A percentile compares a stretch with the other conserved stretches of the same genome.
Evolutionary conservation across 2,797 vertebrate genomes (phyloP).

Genomic region (Acrocephalus scirpaceus): DNA sequence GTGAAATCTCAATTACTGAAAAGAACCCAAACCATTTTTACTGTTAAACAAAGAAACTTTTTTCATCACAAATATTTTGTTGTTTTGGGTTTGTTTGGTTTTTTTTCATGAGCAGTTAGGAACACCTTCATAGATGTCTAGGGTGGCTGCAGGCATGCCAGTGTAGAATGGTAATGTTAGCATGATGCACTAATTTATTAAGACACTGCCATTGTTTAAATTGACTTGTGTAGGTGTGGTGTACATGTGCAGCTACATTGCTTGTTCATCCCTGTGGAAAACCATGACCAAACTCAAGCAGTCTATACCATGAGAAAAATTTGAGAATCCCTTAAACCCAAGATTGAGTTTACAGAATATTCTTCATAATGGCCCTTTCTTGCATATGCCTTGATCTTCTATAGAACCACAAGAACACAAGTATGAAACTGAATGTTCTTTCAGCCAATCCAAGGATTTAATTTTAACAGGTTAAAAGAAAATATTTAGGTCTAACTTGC

Average conservation of each 20-base stretch:
- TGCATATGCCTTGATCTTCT: not conserved
- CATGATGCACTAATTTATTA: not conserved
- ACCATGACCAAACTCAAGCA: not conserved
- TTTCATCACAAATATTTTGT: not conserved
- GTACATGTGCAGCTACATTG: not conserved
- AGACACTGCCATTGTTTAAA: not conserved
- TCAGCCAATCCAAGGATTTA: not conserved
- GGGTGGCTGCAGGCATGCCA: not conserved
- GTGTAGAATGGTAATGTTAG: not conserved
- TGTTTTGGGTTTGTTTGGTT: not conserved
- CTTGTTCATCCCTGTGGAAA: not conserved
- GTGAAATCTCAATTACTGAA: not conserved
- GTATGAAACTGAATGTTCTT: not conserved
- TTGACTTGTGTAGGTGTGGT: not conserved
- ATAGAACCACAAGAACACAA: not conserved
- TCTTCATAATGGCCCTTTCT: not conserved
- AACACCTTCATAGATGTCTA: not conserved
- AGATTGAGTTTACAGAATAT: not conserved
- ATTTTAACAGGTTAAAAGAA: not conserved
- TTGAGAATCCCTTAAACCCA: not conserved
- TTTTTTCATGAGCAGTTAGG: not conserved
- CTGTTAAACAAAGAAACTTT: not conserved
- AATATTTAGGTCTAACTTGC: not conserved
- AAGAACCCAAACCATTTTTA: not conserved
- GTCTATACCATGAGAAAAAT: not conserved